Base-by-base conservation (phyloP, 2,888 invertebrate species). In the Lagria hirta region DNA sequence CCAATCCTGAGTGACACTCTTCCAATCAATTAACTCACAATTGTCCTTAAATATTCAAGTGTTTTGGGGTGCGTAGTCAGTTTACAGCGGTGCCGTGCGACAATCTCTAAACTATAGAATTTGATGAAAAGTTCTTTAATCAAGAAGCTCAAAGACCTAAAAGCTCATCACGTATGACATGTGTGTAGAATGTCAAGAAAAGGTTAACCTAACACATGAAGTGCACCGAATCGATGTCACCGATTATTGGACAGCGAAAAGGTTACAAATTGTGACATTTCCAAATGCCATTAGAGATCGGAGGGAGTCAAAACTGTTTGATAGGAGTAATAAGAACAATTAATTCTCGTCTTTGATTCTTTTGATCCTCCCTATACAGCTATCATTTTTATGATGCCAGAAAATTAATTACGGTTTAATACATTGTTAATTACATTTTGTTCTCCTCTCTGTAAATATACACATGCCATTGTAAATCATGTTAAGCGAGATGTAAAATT, bases 1-100 rank as follows among this genome's bases (percentile, higher is more conserved):
- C 62, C 63, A 54, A 59, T 57, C 61, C 69, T 62, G 61, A 69
- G 69, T 65, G 68, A 64, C 65, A 65, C 69, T 68, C 62, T 66
- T 67, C 62, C 64, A 51, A 64, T 57, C 63, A 64, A 65, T 66
- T 65, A 62, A 63, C 63, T 62, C 57, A 51, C 52, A 50, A 46
- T 48, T 56, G 55, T 57, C 55, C 54, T n/a, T n/a, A n/a, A n/a
- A n/a, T n/a, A n/a, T n/a, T n/a, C n/a, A n/a, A n/a, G n/a, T n/a
- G n/a, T n/a, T n/a, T n/a, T n/a, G n/a, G n/a, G n/a, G n/a, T n/a
- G n/a, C n/a, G n/a, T n/a, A n/a, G n/a, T n/a, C n/a, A n/a, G n/a
- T n/a, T n/a, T n/a, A n/a, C n/a, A n/a, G n/a, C n/a, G n/a, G n/a
- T n/a, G n/a, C n/a, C n/a, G n/a, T n/a, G n/a, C n/a, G n/a, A n/a